Evolutionary conservation across 1,140 invertebrate species (phyloP).

Genomic region (Frieseomelitta varia): DNA sequence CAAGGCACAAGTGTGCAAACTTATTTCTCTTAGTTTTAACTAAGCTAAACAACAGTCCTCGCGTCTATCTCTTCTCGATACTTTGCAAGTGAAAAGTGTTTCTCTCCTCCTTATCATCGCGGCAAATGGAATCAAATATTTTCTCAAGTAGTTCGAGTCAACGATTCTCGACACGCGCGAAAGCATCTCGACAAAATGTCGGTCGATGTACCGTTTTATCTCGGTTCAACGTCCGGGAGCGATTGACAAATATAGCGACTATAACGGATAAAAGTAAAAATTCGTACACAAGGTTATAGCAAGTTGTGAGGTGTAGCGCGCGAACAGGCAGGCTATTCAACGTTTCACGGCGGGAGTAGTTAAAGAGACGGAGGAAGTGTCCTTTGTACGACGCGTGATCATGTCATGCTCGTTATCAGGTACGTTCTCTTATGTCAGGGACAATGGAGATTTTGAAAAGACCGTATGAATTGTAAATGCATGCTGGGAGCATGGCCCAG

Average conservation of each 20-base stretch:
- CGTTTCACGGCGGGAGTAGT: conserved; percentile 25
- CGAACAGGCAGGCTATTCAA: neutral
- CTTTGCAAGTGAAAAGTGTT: neutral
- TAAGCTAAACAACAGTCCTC: no score
- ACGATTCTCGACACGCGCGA: neutral
- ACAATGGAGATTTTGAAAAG: conserved; percentile 78
- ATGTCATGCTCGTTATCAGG: conserved; percentile 53
- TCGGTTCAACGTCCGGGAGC: neutral
- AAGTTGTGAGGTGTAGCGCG: no score
- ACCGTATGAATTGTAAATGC: conserved; percentile 78
- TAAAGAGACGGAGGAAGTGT: conserved; percentile 31
- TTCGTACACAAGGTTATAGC: neutral
- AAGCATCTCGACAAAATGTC: no score
- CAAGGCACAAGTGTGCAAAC: no score
- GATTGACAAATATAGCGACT: neutral
- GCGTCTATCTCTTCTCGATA: neutral
- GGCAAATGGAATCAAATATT: neutral
- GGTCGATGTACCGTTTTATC: neutral
- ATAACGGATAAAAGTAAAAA: neutral
- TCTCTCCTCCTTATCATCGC: no score
- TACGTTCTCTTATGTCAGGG: conserved; percentile 60
- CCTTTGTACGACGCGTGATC: conserved; percentile 51
- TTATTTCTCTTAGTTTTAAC: no score
- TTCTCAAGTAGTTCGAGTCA: conserved; percentile 7
- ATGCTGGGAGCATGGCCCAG: conserved; percentile 67